Percentiles rank a stretch among this genome's conserved stretches.
These are phyloP conservation scores for Agriotes lineatus DNA, from an alignment of 2,888 invertebrate species.

Conservation along the genomic window DNA sequence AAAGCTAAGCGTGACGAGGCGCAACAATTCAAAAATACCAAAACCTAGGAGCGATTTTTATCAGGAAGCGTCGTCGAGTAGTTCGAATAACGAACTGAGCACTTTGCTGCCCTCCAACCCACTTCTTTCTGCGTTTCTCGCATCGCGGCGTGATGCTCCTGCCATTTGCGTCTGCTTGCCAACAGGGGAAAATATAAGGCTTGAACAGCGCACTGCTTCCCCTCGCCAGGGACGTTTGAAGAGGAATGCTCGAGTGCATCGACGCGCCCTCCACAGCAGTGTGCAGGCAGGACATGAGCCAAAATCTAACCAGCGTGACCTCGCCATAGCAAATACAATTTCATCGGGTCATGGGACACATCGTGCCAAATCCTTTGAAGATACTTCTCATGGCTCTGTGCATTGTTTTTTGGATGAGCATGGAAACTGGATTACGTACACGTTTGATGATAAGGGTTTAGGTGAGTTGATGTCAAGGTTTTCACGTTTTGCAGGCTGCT, in stretches of 20 bases:
- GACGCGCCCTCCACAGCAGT: constrained; percentile 64
- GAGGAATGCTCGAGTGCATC: constrained; percentile 54
- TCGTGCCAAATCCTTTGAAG: constrained; percentile 84
- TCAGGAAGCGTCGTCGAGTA: constrained; percentile 70
- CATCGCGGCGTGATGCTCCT: constrained; percentile 70
- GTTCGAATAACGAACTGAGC: constrained; percentile 75
- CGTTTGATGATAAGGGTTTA: constrained; percentile 84
- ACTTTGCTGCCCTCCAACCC: constrained; percentile 71
- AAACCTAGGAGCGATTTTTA: constrained; percentile 64
- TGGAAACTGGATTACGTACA: constrained; percentile 89
- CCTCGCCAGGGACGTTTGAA: constrained; percentile 52
- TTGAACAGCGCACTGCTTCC: constrained; percentile 44
- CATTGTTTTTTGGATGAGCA: constrained; percentile 89
- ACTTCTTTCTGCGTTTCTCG: constrained; percentile 75
- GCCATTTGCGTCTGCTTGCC: constrained; percentile 64
- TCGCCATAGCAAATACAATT: constrained; percentile 64
- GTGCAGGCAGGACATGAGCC: constrained; percentile 48
- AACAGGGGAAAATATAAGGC: constrained; percentile 53
- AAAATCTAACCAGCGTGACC: constrained; percentile 54
- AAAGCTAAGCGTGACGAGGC: constrained; percentile 50
- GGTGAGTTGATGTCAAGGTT: constrained; percentile 57
- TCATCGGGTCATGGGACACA: constrained; percentile 70
- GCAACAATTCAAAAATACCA: constrained; percentile 65
- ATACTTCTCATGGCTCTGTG: constrained; percentile 85
- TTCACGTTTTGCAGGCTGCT: neutral